phyloP scores from a whole-genome alignment of 2,888 invertebrate genomes.

The Adela reaumurella region DNA sequence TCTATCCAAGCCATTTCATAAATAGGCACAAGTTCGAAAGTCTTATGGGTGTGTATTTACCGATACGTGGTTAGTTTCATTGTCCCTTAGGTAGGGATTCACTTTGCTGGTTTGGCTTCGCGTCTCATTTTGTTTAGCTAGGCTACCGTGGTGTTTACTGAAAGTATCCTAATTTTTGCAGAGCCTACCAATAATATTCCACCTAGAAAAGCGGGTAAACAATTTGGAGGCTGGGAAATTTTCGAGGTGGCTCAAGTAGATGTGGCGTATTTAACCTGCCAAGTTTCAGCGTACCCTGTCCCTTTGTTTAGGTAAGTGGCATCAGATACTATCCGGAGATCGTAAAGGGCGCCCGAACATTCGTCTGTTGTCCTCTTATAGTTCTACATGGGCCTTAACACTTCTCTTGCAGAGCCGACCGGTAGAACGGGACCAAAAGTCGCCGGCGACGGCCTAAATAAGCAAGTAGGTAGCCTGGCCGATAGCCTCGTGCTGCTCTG shows the following conservation, averaged over 20 bases:
- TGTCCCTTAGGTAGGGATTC: no score
- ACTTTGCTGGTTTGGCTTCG: not conserved
- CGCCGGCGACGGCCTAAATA: conserved; percentile 59
- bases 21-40: no score
- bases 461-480: conserved; percentile 39
- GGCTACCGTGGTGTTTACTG: no score
- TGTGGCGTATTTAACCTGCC: conserved; percentile 62
- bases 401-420: conserved; percentile 61
- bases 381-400: no score
- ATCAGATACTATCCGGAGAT: not conserved
- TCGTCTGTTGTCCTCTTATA: no score
- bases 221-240: conserved; percentile 64
- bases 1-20: no score
- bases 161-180: conserved; percentile 17
- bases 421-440: conserved; percentile 68
- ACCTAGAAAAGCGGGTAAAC: conserved; percentile 58
- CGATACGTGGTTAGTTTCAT: not conserved
- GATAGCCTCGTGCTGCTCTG: conserved; percentile 66
- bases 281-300: conserved; percentile 66
- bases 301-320: conserved; percentile 67
- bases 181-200: conserved; percentile 61
- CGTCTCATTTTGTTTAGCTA: no score
- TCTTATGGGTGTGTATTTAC: not conserved
- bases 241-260: conserved; percentile 44
- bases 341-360: no score